phyloP scores from a whole-genome alignment of 2,113 vertebrate genomes.

The Oxyura jamaicensis region DNA sequence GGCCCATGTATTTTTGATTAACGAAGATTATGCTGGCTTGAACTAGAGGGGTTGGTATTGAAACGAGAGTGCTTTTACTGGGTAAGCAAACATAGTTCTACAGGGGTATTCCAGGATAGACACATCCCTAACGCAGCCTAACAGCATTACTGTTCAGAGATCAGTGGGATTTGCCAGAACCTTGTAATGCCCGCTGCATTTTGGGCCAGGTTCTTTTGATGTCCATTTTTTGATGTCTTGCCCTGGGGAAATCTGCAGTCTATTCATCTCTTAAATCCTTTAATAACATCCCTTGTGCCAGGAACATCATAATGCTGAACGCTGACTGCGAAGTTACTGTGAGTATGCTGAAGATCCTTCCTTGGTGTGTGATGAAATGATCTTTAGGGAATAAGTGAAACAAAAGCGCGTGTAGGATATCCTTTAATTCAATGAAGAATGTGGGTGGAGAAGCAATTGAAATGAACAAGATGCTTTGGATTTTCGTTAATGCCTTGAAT shows the following conservation, averaged over 20 bases:
- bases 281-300: constrained; percentile 48
- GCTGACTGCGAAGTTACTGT: background rate
- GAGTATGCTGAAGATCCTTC: constrained; percentile 31
- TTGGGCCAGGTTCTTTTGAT: constrained; percentile 45
- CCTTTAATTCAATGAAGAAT: constrained; percentile 72
- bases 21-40: background rate
- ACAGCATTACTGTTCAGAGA: constrained; percentile 5
- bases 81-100: background rate
- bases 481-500: constrained; percentile 31
- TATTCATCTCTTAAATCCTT: constrained; percentile 43
- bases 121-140: background rate
- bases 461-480: constrained; percentile 60
- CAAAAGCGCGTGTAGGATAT: constrained; percentile 61
- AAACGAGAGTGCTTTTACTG: background rate
- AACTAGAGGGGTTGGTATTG: background rate
- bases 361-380: constrained; percentile 20
- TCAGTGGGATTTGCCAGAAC: constrained; percentile 30
- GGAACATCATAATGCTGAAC: constrained; percentile 4
- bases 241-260: constrained; percentile 17
- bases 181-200: background rate
- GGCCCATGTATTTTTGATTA: background rate
- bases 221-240: constrained; percentile 46
- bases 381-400: constrained; percentile 67
- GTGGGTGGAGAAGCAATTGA: constrained; percentile 67
- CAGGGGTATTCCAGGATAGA: background rate